phyloP scores from a whole-genome alignment of 2,888 invertebrate species.

The Boloria selene region DNA sequence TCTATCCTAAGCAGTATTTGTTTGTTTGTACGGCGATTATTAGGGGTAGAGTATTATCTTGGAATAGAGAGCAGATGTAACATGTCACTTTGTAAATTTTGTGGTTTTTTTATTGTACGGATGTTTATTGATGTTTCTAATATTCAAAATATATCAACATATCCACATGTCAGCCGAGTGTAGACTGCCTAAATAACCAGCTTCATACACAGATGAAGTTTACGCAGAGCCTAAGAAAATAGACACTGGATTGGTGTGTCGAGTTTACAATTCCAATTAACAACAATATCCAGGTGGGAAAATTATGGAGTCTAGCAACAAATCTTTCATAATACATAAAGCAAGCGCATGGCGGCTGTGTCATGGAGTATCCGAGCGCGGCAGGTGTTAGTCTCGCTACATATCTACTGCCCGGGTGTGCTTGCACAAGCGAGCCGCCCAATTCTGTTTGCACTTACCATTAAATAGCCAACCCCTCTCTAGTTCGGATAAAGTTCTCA shows the following conservation, averaged over 20 bases:
- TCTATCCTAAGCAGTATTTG: slow-evolving; percentile 76
- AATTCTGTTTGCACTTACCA: slow-evolving; percentile 67
- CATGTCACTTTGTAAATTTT: slow-evolving; percentile 55
- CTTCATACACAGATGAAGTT: slow-evolving; percentile 28
- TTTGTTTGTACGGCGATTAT: slow-evolving; percentile 77
- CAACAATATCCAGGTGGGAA: slow-evolving; percentile 61
- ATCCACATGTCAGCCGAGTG: slow-evolving; percentile 4
- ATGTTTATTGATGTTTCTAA: slow-evolving; percentile 39
- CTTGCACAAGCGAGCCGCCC: slow-evolving; percentile 77
- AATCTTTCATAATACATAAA: slow-evolving; percentile 60
- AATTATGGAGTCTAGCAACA: slow-evolving; percentile 52
- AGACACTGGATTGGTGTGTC: slow-evolving; percentile 36
- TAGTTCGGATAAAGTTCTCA: slow-evolving; percentile 57
- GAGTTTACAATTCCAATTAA: slow-evolving; percentile 55
- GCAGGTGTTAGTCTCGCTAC: slow-evolving; percentile 74
- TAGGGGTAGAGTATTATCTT: slow-evolving; percentile 76
- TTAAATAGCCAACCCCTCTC: slow-evolving; percentile 55
- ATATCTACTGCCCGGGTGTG: slow-evolving; percentile 52
- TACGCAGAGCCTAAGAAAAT: slow-evolving; percentile 21
- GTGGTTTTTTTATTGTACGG: slow-evolving; percentile 51
- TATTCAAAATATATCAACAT: slow-evolving; percentile 8
- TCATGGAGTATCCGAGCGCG: too few relatives aligned
- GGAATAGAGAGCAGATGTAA: slow-evolving; percentile 66
- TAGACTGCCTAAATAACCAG: slow-evolving; percentile 6
- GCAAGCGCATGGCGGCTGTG: slow-evolving; percentile 66